Conservation (phyloP, 2,888 invertebrate species). For the Tipula helvola region DNA sequence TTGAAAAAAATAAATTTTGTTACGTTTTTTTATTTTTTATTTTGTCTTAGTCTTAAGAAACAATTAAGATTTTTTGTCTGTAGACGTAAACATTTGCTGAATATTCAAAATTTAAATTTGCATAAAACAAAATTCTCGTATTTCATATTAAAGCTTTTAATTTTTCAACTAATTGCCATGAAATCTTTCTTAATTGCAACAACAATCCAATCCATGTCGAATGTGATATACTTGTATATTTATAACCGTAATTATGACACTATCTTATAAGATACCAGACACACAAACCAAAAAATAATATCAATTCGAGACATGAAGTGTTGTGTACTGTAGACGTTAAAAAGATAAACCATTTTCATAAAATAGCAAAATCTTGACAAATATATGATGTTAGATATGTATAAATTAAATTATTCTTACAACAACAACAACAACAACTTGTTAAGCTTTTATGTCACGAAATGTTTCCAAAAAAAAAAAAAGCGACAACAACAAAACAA, state of each 20-base stretch:
- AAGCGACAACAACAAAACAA: background rate
- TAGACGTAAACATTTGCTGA: background rate
- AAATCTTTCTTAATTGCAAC: too few species aligned
- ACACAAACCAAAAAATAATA: background rate
- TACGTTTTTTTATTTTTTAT: too few species aligned
- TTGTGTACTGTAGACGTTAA: background rate
- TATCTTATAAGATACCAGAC: background rate
- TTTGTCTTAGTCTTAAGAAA: background rate
- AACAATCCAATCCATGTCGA: background rate
- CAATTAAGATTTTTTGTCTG: background rate
- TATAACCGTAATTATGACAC: background rate
- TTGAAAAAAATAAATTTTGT: background rate
- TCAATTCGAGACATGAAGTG: background rate
- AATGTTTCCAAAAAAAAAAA: background rate
- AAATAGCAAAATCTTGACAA: background rate
- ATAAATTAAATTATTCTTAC: background rate
- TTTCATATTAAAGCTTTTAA: too few species aligned
- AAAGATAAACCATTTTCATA: background rate
- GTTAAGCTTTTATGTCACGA: background rate
- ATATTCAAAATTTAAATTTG: background rate
- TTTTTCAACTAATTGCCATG: too few species aligned
- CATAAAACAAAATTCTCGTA: too few species aligned
- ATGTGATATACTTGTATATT: too few species aligned
- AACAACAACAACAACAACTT: background rate
- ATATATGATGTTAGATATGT: background rate